Conservation (phyloP, 2,113 vertebrate species). For the Barnardius zonarius region DNA sequence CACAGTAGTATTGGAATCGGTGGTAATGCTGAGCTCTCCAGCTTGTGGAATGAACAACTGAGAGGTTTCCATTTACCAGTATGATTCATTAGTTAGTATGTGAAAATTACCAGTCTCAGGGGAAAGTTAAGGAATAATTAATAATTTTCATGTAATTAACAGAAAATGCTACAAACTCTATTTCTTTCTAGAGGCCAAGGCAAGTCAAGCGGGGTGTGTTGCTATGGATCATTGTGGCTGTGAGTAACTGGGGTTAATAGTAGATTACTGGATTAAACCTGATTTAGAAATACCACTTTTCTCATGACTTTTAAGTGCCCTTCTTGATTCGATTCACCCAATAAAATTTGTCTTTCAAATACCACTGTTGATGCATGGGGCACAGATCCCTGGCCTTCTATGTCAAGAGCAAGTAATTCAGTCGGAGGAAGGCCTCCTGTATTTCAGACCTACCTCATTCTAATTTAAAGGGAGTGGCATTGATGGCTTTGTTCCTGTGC, state of each 20-base stretch:
- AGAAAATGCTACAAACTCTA: neutral
- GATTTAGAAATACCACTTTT: neutral
- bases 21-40: neutral
- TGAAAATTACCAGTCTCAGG: neutral
- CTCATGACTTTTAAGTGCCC: neutral
- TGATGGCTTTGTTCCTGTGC: neutral
- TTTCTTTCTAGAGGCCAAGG: neutral
- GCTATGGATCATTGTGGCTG: neutral
- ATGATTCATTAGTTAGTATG: neutral
- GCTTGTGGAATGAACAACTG: neutral
- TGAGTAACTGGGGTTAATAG: neutral
- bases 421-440: rapidly evolving
- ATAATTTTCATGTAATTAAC: neutral
- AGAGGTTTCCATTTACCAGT: neutral
- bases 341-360: neutral
- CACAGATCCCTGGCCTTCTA: neutral
- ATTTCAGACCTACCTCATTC: neutral
- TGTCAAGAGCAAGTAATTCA: neutral
- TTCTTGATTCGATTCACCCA: neutral
- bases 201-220: neutral
- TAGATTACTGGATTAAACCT: neutral
- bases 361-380: neutral
- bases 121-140: neutral
- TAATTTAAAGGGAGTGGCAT: rapidly evolving
- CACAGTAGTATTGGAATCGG: neutral